Conservation (phyloP, 1,140 invertebrate species). For the Brachionus plicatilis region DNA sequence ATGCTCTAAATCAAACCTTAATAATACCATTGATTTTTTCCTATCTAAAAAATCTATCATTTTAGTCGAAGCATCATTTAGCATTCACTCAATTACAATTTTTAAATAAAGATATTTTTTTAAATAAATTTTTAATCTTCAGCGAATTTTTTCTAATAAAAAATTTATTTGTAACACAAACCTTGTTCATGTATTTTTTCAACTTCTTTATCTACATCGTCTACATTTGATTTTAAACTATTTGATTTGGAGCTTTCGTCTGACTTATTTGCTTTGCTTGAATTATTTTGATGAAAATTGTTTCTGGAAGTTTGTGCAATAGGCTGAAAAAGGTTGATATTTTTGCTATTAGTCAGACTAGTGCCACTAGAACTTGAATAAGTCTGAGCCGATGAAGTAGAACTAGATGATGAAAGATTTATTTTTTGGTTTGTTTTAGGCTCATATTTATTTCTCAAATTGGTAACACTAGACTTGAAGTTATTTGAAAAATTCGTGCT, state of each 20-base stretch:
- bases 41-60: too few relatives aligned
- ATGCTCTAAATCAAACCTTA: too few relatives aligned
- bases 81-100: too few relatives aligned
- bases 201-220: slow-evolving; percentile 38
- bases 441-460: background rate
- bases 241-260: background rate
- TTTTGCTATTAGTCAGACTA: slow-evolving; percentile 25
- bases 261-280: background rate
- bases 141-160: background rate
- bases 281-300: background rate
- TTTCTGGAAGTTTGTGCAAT: background rate
- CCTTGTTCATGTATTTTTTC: slow-evolving; percentile 32
- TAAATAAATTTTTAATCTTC: background rate
- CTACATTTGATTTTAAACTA: background rate
- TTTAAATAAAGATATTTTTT: too few relatives aligned
- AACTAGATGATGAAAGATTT: background rate
- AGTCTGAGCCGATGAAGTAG: background rate
- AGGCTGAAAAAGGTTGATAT: slow-evolving; percentile 4
- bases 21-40: too few relatives aligned
- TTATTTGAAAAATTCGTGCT: background rate
- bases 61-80: too few relatives aligned
- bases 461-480: background rate
- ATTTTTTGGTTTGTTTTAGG: background rate
- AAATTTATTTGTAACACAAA: background rate
- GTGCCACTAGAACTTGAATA: background rate